A percentile compares a stretch with the other conserved stretches of the same genome.
Conservation (phyloP, 1,140 invertebrate genomes). For the Trinorchestia longiramus region DNA sequence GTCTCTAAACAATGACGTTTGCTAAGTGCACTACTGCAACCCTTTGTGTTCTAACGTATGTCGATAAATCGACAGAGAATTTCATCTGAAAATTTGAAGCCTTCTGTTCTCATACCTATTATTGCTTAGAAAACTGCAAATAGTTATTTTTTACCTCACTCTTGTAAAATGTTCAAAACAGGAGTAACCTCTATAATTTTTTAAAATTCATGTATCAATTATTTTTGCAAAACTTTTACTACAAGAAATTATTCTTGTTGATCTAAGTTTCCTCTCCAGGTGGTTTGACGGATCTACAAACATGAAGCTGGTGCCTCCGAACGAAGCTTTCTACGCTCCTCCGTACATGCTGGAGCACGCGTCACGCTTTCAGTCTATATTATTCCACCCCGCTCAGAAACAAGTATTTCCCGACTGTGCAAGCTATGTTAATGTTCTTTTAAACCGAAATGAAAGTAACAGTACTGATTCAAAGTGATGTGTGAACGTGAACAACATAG, state of each 20-base stretch:
- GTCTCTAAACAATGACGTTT: too few relatives aligned
- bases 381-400: constrained; percentile 9
- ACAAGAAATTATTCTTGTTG: background rate
- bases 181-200: too few relatives aligned
- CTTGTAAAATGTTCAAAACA: too few relatives aligned
- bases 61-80: too few relatives aligned
- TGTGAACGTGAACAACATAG: background rate
- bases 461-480: background rate
- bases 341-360: background rate
- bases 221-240: too few relatives aligned
- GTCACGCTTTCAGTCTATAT: background rate
- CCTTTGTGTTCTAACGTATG: too few relatives aligned
- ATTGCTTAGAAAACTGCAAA: too few relatives aligned
- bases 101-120: too few relatives aligned
- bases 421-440: background rate
- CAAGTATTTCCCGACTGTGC: background rate
- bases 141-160: too few relatives aligned
- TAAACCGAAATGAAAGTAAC: background rate
- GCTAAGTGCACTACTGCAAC: too few relatives aligned
- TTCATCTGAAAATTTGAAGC: too few relatives aligned
- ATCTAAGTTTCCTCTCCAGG: background rate
- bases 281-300: constrained; percentile 19
- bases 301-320: background rate
- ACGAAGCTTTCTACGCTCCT: background rate
- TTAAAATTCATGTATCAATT: too few relatives aligned